Conservation (phyloP, 2,113 vertebrate species). For the Notothenia rossii region DNA sequence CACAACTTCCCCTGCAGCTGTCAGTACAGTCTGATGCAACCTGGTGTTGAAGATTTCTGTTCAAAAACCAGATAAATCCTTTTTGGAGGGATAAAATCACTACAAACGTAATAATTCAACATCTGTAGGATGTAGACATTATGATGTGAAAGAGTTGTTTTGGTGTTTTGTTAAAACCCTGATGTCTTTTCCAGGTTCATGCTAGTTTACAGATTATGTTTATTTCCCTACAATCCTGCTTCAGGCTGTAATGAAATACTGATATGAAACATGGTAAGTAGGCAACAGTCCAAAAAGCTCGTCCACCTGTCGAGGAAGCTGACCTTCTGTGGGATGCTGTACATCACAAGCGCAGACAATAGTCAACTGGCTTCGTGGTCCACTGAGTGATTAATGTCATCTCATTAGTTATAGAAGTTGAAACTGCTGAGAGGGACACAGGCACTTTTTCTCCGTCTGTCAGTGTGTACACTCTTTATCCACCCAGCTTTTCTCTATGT, state of each 20-base stretch:
- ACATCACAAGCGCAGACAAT: slow-evolving; percentile 62
- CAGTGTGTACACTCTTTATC: slow-evolving; percentile 23
- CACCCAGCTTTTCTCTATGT: slow-evolving; percentile 9
- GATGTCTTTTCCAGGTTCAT: neutral
- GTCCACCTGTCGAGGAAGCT: slow-evolving; percentile 42
- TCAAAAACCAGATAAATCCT: slow-evolving; percentile 11
- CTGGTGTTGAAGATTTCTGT: slow-evolving; percentile 34
- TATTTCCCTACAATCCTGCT: slow-evolving; percentile 7
- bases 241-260: slow-evolving; percentile 37
- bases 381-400: slow-evolving; percentile 69
- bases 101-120: slow-evolving; percentile 15
- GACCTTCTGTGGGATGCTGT: slow-evolving; percentile 65
- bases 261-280: slow-evolving; percentile 16
- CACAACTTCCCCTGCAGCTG: slow-evolving; percentile 29
- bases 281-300: slow-evolving; percentile 34
- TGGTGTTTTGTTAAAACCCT: neutral
- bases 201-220: slow-evolving; percentile 8
- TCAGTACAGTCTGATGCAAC: slow-evolving; percentile 62
- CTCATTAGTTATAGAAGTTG: slow-evolving; percentile 66
- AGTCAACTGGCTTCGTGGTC: slow-evolving; percentile 46
- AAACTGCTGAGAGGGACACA: slow-evolving; percentile 48
- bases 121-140: slow-evolving; percentile 6
- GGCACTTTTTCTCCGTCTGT: slow-evolving; percentile 40
- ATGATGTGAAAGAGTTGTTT: neutral
- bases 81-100: too few species aligned